Percentiles rank a stretch among this genome's conserved stretches.
Evolutionary conservation across 2,113 vertebrate genomes (phyloP).

Genomic region (Phalacrocorax aristotelis): DNA sequence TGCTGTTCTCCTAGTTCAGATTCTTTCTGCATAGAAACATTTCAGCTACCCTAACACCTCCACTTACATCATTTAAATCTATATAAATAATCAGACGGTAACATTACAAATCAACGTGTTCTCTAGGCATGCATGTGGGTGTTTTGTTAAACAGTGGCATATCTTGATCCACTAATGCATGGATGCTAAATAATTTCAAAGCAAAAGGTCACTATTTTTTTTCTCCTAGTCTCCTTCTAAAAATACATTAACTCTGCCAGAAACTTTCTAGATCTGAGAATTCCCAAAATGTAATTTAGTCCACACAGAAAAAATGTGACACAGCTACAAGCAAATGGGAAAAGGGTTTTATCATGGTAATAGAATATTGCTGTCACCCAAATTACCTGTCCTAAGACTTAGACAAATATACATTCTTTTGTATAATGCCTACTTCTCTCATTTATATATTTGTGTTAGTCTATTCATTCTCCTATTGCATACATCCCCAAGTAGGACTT

Average conservation of each 20-base stretch:
- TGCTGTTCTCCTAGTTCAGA: background rate
- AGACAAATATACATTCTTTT: background rate
- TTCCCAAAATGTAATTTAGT: background rate
- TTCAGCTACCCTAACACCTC: background rate
- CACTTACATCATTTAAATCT: background rate
- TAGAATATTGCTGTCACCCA: background rate
- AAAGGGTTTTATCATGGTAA: background rate
- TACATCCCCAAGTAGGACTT: background rate
- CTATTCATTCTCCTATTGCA: background rate
- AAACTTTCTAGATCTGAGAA: slow-evolving; percentile 2
- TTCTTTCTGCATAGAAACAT: background rate
- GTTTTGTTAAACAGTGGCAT: slow-evolving; percentile 3
- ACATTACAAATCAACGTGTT: background rate
- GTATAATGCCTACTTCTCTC: background rate
- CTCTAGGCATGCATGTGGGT: background rate
- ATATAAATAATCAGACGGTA: background rate
- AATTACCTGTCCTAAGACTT: background rate
- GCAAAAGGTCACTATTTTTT: background rate
- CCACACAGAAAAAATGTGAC: background rate
- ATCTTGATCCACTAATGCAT: background rate
- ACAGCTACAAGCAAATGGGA: background rate
- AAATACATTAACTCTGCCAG: background rate
- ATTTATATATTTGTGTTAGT: background rate
- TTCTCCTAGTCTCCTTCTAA: background rate
- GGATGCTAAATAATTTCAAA: slow-evolving; percentile 12